Conservation (phyloP, 2,113 vertebrate species). For the Grallaria varia region DNA sequence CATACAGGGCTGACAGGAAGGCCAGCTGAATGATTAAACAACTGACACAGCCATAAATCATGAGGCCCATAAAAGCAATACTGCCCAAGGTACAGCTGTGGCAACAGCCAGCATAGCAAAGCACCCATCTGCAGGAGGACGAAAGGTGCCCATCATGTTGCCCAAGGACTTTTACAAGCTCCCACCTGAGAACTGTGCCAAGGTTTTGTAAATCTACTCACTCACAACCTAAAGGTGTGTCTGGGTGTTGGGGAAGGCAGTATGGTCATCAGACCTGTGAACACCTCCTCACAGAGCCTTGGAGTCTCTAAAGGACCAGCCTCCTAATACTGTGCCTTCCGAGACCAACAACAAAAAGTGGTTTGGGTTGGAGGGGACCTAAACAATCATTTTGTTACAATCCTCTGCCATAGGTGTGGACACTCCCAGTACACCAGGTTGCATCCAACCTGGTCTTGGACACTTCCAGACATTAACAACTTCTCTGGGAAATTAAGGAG, state of each 20-base stretch:
- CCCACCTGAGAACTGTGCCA: neutral
- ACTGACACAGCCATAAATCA: slow-evolving; percentile 24
- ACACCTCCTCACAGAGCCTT: neutral
- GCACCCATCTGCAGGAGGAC: neutral
- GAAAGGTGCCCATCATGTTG: neutral
- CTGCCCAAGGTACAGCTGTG: slow-evolving; percentile 29
- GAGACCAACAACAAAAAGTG: neutral
- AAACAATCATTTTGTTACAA: rapidly evolving
- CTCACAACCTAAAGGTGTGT: neutral
- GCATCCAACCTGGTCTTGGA: neutral
- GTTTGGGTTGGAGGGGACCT: neutral
- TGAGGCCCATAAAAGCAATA: slow-evolving; percentile 7
- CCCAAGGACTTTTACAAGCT: neutral
- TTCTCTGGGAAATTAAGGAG: neutral
- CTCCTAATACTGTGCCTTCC: neutral
- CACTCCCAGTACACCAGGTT: neutral
- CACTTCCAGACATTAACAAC: neutral
- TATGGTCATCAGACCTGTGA: neutral
- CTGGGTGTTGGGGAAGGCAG: neutral
- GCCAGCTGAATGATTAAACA: slow-evolving; percentile 45
- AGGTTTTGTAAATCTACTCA: neutral
- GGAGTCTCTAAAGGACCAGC: neutral
- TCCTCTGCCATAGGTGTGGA: too few relatives aligned
- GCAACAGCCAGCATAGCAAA: neutral
- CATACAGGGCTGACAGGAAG: neutral